phyloP scores from a whole-genome alignment of 2,888 invertebrate species.

The Eupithecia centaureata region DNA sequence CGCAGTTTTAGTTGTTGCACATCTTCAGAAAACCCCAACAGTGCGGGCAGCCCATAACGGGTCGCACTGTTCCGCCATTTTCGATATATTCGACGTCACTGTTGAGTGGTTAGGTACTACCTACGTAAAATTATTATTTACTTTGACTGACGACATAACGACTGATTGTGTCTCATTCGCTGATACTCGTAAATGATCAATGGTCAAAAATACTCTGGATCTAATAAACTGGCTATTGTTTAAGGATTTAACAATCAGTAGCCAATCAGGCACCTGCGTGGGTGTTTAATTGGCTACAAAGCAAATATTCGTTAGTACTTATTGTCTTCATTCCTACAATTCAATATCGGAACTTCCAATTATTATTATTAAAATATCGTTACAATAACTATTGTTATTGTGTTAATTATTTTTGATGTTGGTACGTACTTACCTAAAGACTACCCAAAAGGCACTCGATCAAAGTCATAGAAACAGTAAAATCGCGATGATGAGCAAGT shows the following conservation, averaged over 20 bases:
- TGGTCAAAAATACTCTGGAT: neutral
- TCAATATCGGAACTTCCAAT: neutral
- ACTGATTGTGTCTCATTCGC: neutral
- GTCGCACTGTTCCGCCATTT: no score
- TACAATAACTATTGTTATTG: no score
- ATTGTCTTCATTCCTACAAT: neutral
- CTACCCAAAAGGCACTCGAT: constrained; percentile 29
- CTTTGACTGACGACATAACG: neutral
- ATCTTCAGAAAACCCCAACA: no score
- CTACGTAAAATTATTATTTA: no score
- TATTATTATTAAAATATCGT: neutral
- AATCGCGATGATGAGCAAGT: constrained; percentile 45
- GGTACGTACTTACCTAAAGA: neutral
- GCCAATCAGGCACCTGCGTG: constrained; percentile 1
- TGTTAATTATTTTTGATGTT: neutral
- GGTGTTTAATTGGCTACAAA: constrained; percentile 1
- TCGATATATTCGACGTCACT: no score
- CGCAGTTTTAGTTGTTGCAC: no score
- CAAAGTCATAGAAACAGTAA: constrained; percentile 38
- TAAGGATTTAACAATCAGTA: neutral
- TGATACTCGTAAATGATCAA: constrained; percentile 3
- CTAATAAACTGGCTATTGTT: neutral
- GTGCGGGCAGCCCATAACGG: no score
- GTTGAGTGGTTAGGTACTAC: no score
- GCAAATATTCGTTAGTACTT: neutral